Percentiles rank a stretch among this genome's conserved stretches.
phyloP scores from a whole-genome alignment of 2,888 invertebrate species.

The Octonoba sinensis region DNA sequence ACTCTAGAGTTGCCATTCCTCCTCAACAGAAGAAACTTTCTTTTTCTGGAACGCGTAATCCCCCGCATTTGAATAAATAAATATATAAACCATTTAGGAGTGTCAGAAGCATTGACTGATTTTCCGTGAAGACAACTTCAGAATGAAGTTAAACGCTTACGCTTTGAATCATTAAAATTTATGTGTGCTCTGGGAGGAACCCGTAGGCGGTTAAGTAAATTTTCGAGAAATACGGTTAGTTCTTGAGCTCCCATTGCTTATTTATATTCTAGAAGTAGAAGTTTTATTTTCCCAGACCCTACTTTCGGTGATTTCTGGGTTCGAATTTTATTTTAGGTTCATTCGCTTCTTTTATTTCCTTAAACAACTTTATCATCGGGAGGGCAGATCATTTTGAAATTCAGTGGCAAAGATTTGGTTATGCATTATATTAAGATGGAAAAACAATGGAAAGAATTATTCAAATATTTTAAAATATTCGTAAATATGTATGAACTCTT shows the following conservation, averaged over 20 bases:
- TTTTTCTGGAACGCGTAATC: constrained; percentile 42
- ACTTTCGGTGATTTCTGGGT: constrained; percentile 27
- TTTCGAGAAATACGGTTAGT: constrained; percentile 31
- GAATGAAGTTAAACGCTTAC: constrained; percentile 7
- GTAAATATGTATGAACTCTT: too few relatives aligned
- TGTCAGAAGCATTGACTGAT: constrained; percentile 59
- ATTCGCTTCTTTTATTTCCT: neutral
- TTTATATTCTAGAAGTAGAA: constrained; percentile 52
- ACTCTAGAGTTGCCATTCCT: constrained; percentile 16
- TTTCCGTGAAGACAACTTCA: constrained; percentile 6
- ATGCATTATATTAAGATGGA: neutral
- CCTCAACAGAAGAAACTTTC: constrained; percentile 13
- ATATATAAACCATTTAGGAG: constrained; percentile 63
- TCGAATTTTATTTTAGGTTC: constrained; percentile 11
- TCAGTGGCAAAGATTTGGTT: constrained; percentile 9
- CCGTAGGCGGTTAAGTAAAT: constrained; percentile 51
- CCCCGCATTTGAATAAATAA: constrained; percentile 64
- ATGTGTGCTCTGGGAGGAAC: constrained; percentile 29
- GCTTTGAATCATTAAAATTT: constrained; percentile 58
- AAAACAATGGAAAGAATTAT: neutral
- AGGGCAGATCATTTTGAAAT: constrained; percentile 18
- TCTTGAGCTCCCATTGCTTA: constrained; percentile 34
- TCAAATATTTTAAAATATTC: constrained; percentile 1
- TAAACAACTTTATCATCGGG: neutral
- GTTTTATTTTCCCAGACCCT: constrained; percentile 42